Conservation (phyloP, 2,113 vertebrate species). For the Seriola dumerili region DNA sequence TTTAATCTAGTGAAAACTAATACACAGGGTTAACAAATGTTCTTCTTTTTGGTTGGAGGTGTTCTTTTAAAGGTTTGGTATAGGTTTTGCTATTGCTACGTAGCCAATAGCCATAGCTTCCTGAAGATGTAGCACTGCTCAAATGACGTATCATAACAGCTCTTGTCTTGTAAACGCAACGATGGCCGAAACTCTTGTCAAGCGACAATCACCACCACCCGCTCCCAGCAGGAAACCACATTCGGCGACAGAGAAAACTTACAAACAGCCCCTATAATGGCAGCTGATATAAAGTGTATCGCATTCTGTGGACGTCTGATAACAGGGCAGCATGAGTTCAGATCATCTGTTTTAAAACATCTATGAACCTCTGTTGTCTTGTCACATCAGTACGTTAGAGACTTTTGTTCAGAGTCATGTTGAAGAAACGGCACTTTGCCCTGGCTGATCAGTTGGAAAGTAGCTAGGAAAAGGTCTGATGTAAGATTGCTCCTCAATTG, state of each 20-base stretch:
- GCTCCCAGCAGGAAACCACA: no score
- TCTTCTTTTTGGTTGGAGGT: no score
- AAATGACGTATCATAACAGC: no score
- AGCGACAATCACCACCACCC: no score
- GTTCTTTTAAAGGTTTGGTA: no score
- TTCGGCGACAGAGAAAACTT: no score
- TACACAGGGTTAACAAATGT: not conserved
- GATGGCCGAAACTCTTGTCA: no score
- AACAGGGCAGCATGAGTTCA: not conserved
- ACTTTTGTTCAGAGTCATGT: conserved; percentile 2
- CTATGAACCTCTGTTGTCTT: conserved; percentile 1
- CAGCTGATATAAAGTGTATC: not conserved
- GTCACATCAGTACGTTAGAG: conserved; percentile 8
- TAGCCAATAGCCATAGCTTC: no score
- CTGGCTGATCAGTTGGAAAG: not conserved
- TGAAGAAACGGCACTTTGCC: not conserved
- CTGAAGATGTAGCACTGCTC: no score
- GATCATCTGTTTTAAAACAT: not conserved
- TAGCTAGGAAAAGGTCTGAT: not conserved
- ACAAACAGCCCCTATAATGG: not conserved
- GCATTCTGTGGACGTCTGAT: not conserved
- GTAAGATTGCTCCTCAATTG: not conserved
- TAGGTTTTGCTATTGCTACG: no score
- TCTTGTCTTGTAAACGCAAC: no score
- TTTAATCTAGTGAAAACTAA: not conserved